These are phyloP conservation scores for Sweltsa coloradensis DNA, from an alignment of 1,140 invertebrate genomes.

Conservation along the genomic window DNA sequence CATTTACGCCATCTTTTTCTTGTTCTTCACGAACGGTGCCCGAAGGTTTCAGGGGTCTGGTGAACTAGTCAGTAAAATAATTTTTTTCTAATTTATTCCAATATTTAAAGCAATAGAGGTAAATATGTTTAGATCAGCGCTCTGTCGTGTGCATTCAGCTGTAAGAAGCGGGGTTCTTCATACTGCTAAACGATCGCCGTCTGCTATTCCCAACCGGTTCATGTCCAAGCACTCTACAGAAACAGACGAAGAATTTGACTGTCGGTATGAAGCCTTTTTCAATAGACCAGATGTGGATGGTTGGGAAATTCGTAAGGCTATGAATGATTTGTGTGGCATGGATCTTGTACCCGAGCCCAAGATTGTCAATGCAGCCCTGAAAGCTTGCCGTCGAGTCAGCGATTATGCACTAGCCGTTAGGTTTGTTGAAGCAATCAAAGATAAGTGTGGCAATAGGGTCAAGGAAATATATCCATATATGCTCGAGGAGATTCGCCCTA, in stretches of 20 bases:
- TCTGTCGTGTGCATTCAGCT: constrained; percentile 2
- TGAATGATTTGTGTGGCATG: constrained; percentile 62
- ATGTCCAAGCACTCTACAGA: constrained; percentile 22
- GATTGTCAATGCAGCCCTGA: constrained; percentile 82
- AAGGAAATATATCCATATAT: constrained; percentile 85
- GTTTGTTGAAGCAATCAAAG: constrained; percentile 83
- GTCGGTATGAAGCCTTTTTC: constrained; percentile 74
- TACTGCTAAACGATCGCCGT: neutral
- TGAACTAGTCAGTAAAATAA: too few species aligned
- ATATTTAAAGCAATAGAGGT: too few species aligned
- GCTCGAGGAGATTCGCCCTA: constrained; percentile 85
- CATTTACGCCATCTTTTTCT: too few species aligned
- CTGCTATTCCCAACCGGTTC: constrained; percentile 1
- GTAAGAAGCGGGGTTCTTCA: constrained; percentile 2
- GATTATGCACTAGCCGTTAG: constrained; percentile 86
- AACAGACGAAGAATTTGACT: constrained; percentile 58
- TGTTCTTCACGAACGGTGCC: too few species aligned
- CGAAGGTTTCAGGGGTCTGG: too few species aligned
- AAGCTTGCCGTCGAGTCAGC: constrained; percentile 85
- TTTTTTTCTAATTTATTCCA: too few species aligned
- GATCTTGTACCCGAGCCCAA: constrained; percentile 93
- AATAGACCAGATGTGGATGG: constrained; percentile 83
- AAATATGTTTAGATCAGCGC: constrained; percentile 10
- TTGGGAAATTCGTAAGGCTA: constrained; percentile 88
- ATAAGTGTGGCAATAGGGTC: constrained; percentile 73